Evolutionary conservation across 2,888 invertebrate genomes (phyloP).

Genomic region (Drosophila affinis): DNA sequence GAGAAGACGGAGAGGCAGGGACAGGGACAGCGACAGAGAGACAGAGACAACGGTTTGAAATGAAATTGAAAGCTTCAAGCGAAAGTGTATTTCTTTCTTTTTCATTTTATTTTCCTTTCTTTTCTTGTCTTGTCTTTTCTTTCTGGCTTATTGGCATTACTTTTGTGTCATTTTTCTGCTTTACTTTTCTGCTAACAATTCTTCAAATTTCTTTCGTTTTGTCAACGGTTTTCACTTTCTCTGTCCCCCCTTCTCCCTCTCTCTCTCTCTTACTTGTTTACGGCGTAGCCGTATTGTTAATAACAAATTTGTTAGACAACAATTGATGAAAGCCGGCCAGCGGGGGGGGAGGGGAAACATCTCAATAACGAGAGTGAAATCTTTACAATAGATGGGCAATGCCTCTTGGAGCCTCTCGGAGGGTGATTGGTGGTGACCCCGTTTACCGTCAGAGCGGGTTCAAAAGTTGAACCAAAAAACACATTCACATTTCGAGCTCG

Average conservation of each 20-base stretch:
- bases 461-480: constrained; percentile 26
- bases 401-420: background rate
- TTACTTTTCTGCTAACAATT: constrained; percentile 52
- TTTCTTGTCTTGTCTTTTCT: constrained; percentile 50
- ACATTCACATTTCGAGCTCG: constrained; percentile 13
- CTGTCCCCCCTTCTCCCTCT: constrained; percentile 1
- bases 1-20: no score
- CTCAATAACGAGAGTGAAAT: constrained; percentile 62
- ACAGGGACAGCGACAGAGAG: background rate
- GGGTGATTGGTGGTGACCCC: constrained; percentile 43
- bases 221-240: constrained; percentile 74
- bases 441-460: constrained; percentile 20
- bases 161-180: constrained; percentile 26
- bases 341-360: constrained; percentile 10
- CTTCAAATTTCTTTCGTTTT: constrained; percentile 75
- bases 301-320: constrained; percentile 44
- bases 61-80: constrained; percentile 79
- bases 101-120: constrained; percentile 41
- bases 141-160: constrained; percentile 15
- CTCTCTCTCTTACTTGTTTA: no score
- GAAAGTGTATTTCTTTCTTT: constrained; percentile 73
- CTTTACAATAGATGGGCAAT: background rate
- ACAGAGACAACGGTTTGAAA: constrained; percentile 61
- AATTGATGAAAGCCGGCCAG: constrained; percentile 2
- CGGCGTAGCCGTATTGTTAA: no score